Evolutionary conservation across 37 sponge, comb jelly and placozoan species (phyloP).

Genomic region (Halichondria panicea): DNA sequence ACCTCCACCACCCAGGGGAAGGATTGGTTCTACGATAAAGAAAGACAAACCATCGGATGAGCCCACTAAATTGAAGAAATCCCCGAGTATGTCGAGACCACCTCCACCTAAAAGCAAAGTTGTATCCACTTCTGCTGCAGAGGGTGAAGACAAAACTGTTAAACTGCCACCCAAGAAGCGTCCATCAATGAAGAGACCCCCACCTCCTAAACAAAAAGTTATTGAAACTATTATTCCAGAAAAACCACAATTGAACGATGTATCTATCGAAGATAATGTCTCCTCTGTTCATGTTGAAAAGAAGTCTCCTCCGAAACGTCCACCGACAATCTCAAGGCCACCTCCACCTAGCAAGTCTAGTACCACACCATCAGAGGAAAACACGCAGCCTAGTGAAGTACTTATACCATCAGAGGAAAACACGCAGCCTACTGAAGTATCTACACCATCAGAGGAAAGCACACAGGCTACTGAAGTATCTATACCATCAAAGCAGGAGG

Average conservation of each 20-base stretch:
- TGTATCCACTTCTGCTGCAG: too few species aligned
- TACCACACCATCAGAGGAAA: neutral
- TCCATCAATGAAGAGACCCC: conserved; percentile 10
- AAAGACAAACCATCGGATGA: too few species aligned
- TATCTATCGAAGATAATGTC: neutral
- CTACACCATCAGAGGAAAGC: neutral
- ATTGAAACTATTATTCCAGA: neutral
- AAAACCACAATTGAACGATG: neutral
- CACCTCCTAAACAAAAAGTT: conserved; percentile 8
- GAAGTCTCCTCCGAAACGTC: too few species aligned
- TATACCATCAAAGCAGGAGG: too few species aligned
- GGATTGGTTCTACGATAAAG: too few species aligned
- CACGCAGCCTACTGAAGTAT: neutral
- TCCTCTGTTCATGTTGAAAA: neutral
- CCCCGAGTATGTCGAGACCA: too few species aligned
- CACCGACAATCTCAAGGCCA: neutral
- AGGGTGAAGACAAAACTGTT: neutral
- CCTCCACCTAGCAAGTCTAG: neutral
- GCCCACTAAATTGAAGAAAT: too few species aligned
- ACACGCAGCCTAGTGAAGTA: neutral
- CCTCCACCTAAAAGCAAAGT: too few species aligned
- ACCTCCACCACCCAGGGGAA: too few species aligned
- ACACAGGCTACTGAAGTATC: neutral
- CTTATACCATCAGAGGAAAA: neutral
- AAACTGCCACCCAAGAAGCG: neutral